A percentile compares a stretch with the other conserved stretches of the same genome.
Conservation (phyloP, 2,888 invertebrate genomes). For the Caenorhabditis sinica region DNA sequence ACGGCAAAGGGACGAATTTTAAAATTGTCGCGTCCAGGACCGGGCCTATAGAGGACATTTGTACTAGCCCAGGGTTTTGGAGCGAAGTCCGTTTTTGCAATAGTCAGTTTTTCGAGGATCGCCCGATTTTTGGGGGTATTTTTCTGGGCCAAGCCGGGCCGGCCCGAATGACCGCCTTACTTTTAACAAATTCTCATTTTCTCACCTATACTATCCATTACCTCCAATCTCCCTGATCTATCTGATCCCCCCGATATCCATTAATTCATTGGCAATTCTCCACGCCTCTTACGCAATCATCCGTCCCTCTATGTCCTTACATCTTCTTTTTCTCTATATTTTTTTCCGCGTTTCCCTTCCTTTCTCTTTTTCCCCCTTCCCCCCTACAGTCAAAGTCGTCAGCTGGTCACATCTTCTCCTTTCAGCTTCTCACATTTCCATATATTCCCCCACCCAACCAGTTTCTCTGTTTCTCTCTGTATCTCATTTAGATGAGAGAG, state of each 20-base stretch:
- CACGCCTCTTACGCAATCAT: slow-evolving; percentile 28
- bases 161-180: no score
- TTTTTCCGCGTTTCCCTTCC: slow-evolving; percentile 22
- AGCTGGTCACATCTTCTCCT: slow-evolving; percentile 33
- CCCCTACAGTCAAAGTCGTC: slow-evolving; percentile 20
- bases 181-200: no score
- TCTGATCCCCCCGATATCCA: background rate
- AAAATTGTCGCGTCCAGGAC: no score
- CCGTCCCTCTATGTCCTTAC: slow-evolving; percentile 18
- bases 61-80: no score
- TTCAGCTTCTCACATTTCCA: slow-evolving; percentile 17
- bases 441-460: slow-evolving; percentile 9
- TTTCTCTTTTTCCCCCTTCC: background rate
- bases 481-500: background rate
- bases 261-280: background rate
- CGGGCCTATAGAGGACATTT: no score
- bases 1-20: no score
- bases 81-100: no score
- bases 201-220: no score
- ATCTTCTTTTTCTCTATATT: background rate
- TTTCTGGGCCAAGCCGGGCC: no score
- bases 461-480: slow-evolving; percentile 40
- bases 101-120: no score
- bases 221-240: background rate
- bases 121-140: no score